phyloP scores from a whole-genome alignment of 2,888 invertebrate genomes.

The Chromoteleia sp. region DNA sequence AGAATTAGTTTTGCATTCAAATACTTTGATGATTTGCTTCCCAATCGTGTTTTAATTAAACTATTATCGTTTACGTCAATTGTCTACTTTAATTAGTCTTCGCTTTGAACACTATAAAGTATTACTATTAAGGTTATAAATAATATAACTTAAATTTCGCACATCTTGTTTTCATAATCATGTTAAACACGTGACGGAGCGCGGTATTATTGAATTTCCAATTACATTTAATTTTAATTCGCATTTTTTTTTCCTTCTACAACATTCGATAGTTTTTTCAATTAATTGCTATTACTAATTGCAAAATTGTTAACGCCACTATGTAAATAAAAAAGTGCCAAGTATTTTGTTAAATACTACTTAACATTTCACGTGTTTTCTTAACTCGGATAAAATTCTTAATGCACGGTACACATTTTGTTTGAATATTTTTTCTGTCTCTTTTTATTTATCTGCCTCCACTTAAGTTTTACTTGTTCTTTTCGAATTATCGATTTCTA shows the following conservation, averaged over 20 bases:
- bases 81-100: slow-evolving; percentile 28
- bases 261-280: neutral
- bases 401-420: slow-evolving; percentile 14
- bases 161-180: slow-evolving; percentile 31
- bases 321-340: neutral
- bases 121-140: slow-evolving; percentile 11
- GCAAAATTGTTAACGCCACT: neutral
- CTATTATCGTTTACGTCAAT: slow-evolving; percentile 17
- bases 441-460: neutral
- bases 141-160: slow-evolving; percentile 13
- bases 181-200: neutral
- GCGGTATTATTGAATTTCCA: neutral
- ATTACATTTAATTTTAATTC: neutral
- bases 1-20: slow-evolving; percentile 1
- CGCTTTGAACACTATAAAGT: slow-evolving; percentile 9
- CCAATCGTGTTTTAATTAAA: slow-evolving; percentile 19
- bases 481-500: slow-evolving; percentile 7
- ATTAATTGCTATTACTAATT: no score
- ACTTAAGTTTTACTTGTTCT: neutral
- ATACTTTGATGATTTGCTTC: neutral
- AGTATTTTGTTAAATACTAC: neutral
- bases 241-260: slow-evolving; percentile 3
- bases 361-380: slow-evolving; percentile 30
- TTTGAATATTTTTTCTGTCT: neutral
- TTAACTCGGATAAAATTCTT: slow-evolving; percentile 2